phyloP scores from a whole-genome alignment of 2,888 invertebrate genomes.

The Mimas tiliae region DNA sequence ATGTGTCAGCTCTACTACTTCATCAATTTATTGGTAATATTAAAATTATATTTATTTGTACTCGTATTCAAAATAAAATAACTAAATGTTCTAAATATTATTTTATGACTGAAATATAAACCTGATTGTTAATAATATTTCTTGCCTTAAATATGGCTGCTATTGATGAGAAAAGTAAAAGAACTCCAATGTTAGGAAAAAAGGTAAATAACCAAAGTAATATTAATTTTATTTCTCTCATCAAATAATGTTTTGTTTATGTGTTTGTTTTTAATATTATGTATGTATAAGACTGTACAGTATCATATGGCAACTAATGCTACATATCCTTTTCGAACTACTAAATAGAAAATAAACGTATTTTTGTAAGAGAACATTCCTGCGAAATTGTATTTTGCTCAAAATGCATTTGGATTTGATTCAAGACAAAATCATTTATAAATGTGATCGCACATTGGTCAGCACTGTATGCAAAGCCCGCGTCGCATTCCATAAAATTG shows the following conservation, averaged over 20 bases:
- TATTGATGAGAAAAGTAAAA: background rate
- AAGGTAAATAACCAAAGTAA: background rate
- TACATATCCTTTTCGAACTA: background rate
- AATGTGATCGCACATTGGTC: background rate
- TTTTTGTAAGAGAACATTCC: slow-evolving; percentile 19
- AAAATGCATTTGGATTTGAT: background rate
- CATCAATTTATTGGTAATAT: too few relatives aligned
- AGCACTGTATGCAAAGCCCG: too few relatives aligned
- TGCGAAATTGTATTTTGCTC: slow-evolving; percentile 9
- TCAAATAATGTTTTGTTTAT: background rate
- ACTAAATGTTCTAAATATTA: slow-evolving; percentile 4
- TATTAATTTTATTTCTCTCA: slow-evolving; percentile 7
- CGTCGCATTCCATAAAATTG: too few relatives aligned
- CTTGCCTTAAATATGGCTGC: background rate
- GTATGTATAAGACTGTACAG: slow-evolving; percentile 15
- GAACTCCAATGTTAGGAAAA: slow-evolving; percentile 1
- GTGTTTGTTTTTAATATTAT: slow-evolving; percentile 13
- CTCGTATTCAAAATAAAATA: too few relatives aligned
- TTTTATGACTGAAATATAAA: background rate
- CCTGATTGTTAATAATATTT: background rate
- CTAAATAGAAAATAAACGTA: background rate
- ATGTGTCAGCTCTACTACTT: too few relatives aligned
- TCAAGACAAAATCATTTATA: background rate
- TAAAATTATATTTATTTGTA: too few relatives aligned
- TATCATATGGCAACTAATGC: slow-evolving; percentile 12